These are phyloP conservation scores for Gasterosteus nipponicus DNA, from an alignment of 2,113 vertebrate genomes.

Conservation along the genomic window DNA sequence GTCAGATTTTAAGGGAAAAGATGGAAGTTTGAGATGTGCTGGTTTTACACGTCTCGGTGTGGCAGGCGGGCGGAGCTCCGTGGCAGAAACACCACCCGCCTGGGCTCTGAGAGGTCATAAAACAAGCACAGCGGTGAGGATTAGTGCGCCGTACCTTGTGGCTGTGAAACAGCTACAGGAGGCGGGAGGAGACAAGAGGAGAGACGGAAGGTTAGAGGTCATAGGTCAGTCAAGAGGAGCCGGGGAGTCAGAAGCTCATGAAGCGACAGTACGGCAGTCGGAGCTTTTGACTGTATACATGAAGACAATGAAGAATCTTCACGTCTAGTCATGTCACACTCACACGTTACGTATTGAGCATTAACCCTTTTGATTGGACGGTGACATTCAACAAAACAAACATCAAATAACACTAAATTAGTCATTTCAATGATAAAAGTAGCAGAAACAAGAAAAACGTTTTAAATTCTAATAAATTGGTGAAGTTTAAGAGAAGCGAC, in stretches of 20 bases:
- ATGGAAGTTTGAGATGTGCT: neutral
- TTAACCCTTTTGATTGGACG: no score
- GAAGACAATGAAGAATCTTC: no score
- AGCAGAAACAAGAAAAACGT: neutral
- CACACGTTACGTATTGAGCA: no score
- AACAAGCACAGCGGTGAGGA: neutral
- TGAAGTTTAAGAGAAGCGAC: neutral
- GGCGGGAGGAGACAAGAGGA: conserved; percentile 17
- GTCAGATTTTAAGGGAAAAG: neutral
- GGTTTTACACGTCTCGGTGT: neutral
- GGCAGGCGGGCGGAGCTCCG: conserved; percentile 1
- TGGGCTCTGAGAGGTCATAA: neutral
- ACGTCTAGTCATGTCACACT: no score
- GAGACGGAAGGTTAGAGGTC: conserved; percentile 1
- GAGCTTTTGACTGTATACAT: no score
- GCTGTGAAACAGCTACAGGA: conserved; percentile 55
- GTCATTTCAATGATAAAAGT: no score
- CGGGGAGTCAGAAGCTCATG: neutral
- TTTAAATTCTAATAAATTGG: no score
- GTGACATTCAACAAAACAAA: no score
- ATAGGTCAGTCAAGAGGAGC: neutral
- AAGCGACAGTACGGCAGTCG: neutral
- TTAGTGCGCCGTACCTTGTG: conserved; percentile 54
- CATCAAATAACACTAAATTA: neutral
- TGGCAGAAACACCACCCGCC: neutral